These are phyloP conservation scores for Petrocephalus sullivani DNA, from an alignment of 2,797 vertebrate species.

Conservation along the genomic window DNA sequence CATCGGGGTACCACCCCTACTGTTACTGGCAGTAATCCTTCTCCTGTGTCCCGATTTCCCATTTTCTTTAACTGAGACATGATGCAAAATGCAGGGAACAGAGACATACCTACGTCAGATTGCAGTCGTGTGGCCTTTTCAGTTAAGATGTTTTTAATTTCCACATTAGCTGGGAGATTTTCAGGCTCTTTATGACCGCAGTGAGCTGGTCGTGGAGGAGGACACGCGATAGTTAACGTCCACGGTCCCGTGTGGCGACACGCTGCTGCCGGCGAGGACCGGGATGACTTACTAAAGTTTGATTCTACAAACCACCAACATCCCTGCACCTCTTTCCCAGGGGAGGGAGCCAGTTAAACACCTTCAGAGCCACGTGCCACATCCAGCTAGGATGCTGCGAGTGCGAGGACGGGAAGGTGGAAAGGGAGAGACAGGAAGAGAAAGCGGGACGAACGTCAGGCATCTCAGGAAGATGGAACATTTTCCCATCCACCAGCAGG, in stretches of 20 bases:
- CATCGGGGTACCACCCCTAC: neutral
- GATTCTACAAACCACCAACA: constrained; percentile 46
- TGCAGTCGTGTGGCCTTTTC: neutral
- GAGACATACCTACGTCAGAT: neutral
- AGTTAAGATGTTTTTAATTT: neutral
- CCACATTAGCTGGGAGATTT: neutral
- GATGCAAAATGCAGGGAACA: neutral
- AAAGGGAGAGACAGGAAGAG: neutral
- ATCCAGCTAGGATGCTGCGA: constrained; percentile 50
- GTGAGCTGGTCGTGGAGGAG: neutral
- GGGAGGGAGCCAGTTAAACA: constrained; percentile 27
- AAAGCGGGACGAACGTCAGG: neutral
- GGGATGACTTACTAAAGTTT: constrained; percentile 45
- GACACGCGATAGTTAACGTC: neutral
- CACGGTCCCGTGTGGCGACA: neutral
- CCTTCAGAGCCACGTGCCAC: constrained; percentile 51
- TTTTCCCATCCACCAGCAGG: neutral
- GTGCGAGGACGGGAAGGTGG: constrained; percentile 18
- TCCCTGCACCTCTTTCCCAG: neutral
- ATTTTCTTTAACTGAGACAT: neutral
- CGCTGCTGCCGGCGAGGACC: neutral
- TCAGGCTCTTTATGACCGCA: neutral
- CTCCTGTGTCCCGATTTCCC: neutral
- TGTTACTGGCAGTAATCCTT: neutral
- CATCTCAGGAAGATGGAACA: neutral